A percentile compares a stretch with the other conserved stretches of the same genome.
Evolutionary conservation across 2,113 vertebrate genomes (phyloP).

Genomic region (Coptodon rendalli): DNA sequence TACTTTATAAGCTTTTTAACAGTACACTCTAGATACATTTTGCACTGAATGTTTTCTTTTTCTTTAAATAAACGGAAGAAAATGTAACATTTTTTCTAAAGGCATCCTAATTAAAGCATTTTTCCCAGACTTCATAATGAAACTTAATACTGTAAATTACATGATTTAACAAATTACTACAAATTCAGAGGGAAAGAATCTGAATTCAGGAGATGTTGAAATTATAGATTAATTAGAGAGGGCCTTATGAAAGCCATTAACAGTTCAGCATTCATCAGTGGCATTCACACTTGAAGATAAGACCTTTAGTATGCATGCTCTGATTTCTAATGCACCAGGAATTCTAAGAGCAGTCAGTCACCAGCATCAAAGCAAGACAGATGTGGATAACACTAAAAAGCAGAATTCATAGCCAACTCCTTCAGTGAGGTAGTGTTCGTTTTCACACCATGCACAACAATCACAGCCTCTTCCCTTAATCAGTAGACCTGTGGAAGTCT

Average conservation of each 20-base stretch:
- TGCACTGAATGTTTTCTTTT: not conserved
- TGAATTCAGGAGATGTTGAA: not conserved
- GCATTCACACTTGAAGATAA: constrained; percentile 26
- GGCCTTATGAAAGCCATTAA: not conserved
- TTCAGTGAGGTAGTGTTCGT: constrained; percentile 38
- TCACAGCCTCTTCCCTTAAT: constrained; percentile 17
- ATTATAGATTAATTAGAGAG: not conserved
- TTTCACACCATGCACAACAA: constrained; percentile 53
- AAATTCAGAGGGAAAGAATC: not conserved
- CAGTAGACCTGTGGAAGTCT: not conserved
- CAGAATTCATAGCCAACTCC: constrained; percentile 9
- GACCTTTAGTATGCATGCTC: not conserved
- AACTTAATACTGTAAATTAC: not conserved
- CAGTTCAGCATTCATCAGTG: constrained; percentile 21
- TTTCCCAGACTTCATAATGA: not conserved
- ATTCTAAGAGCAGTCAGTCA: constrained; percentile 4
- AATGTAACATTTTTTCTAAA: not conserved
- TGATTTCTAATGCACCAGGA: not conserved
- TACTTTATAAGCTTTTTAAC: not conserved
- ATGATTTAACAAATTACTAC: not conserved
- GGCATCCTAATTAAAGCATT: not conserved
- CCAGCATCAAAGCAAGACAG: constrained; percentile 36
- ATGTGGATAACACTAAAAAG: constrained; percentile 38
- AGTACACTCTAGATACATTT: not conserved
- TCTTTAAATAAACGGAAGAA: not conserved